phyloP scores from a whole-genome alignment of 2,797 vertebrate genomes.

The Chaenodraco wilsoni region DNA sequence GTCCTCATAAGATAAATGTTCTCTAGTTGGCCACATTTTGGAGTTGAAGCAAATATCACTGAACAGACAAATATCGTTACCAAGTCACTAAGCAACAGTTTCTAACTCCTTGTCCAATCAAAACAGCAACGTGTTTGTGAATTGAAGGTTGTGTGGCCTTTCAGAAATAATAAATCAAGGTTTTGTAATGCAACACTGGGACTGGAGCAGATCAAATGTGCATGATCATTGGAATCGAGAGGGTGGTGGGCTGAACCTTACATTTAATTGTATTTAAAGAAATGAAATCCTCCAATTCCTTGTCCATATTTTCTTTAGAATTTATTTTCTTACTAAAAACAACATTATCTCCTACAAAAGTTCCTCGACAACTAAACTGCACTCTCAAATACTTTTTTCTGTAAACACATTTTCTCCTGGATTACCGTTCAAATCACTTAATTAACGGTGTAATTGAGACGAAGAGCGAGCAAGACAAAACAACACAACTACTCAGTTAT shows the following conservation, averaged over 20 bases:
- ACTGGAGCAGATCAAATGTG: background rate
- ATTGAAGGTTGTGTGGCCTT: constrained; percentile 29
- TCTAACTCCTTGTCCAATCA: constrained; percentile 4
- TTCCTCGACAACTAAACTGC: no score
- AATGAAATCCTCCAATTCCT: background rate
- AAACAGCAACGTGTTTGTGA: constrained; percentile 22
- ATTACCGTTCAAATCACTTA: no score
- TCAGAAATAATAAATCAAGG: background rate
- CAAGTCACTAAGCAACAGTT: constrained; percentile 51
- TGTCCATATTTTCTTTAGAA: background rate
- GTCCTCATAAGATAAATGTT: constrained; percentile 68
- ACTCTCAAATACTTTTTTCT: no score
- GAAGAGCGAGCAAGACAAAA: no score
- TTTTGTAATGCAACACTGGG: constrained; percentile 22
- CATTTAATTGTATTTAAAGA: constrained; percentile 2
- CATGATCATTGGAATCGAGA: background rate
- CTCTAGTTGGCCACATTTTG: constrained; percentile 42
- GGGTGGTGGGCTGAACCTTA: background rate
- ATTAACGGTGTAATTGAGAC: no score
- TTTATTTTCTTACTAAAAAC: background rate
- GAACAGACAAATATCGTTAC: constrained; percentile 35
- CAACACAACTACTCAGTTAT: no score
- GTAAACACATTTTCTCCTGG: no score
- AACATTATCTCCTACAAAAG: no score
- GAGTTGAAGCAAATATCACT: constrained; percentile 49